Evolutionary conservation across 1,140 invertebrate species (phyloP), one percentile per base, ranked within the genome.

Genomic region (Hyposmocoma kahamanoa): DNA sequence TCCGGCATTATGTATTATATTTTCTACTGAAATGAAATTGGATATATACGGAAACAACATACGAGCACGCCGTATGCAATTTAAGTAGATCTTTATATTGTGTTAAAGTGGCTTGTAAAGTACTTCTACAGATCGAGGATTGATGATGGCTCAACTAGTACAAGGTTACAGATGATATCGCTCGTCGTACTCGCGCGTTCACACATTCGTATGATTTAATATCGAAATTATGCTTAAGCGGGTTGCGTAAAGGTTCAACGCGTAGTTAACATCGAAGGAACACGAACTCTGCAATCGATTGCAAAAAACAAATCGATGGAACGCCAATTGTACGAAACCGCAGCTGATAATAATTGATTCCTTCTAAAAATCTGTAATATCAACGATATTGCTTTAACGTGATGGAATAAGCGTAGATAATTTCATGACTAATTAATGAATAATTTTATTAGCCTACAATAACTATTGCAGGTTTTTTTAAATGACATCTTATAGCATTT

Each of bases 101-200:
- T n/a, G n/a, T n/a, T n/a, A n/a, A n/a, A n/a, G n/a, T n/a, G n/a
- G n/a, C n/a, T n/a, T n/a, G n/a, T n/a, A n/a, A n/a, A n/a, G n/a
- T n/a, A n/a, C n/a, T n/a, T n/a, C 24, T 11, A 5, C 24, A 26
- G 5, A 26, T 26, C 24, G 11, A 5, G 24, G 24, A 26, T 26
- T 26, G 48, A 50, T 36, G 48, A 50, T 36, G 30, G 18, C 30
- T 17, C 18, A 50, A 45, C 21, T 51, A 18, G 50, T 24, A 45
- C 50, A 51, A 51, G 50, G 50, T 46, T 21, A 8, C 34, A 11
- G 50, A 51, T 51, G 42, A 50, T 50, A 50, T 50, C 49, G 24
- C 30, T 44, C 41, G 34, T 45, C 32, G 18, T 30, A 30, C 28
- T 26, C 24, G 11, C 32, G 8, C 32, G 18, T 36, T 51, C 43